Base-by-base conservation (phyloP, 2,888 invertebrate genomes). In the Parasteatoda lunata region DNA sequence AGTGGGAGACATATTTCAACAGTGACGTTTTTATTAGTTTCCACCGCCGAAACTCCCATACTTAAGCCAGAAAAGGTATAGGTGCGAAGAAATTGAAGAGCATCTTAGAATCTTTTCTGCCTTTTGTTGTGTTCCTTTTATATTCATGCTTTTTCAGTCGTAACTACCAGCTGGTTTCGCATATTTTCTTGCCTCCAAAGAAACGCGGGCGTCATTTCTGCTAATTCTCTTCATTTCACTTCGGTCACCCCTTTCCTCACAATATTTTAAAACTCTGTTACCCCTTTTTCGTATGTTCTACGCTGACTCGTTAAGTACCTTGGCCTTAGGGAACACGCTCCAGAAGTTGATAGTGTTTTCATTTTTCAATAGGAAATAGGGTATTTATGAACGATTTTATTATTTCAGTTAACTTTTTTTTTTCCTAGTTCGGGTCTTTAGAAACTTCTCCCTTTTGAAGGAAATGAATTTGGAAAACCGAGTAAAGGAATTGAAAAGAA, bases 21-120 rank as follows among this genome's bases (percentile, higher is more conserved):
- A 79, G 76, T 88, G 88, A 88, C 88, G 88, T 88, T 88, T 88
- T 88, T 88, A 88, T 88, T 88, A 85, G 88, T 81, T 84, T 86
- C 72, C 80, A 47, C 72, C 80, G 52, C 65, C 76, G 77, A 86
- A 72, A 76, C 65, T 70, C 77, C 73, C 49, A 45, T 49, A 64
- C 76, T 49, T 70, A 52, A 80, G 59, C 75, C 80, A 72, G 69
- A 48, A 52, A 59, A 59, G 59, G 59, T 59, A 4, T 70, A 80
- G 85, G 81, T 80, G 77, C 81, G 80, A 76, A 80, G 77, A 52
- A 54, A 52, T 54, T 13, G 76, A 15, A 47, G 49, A 52, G 47
- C 7, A 48, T 49, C 13, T 45, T 52, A 13, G 75, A 54, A 30
- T 71, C 79, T 59, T 54, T 79, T 69, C 79, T 79, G 70, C 8